Base-by-base conservation (phyloP, 2,888 invertebrate genomes). In the Chouioia cunea region DNA sequence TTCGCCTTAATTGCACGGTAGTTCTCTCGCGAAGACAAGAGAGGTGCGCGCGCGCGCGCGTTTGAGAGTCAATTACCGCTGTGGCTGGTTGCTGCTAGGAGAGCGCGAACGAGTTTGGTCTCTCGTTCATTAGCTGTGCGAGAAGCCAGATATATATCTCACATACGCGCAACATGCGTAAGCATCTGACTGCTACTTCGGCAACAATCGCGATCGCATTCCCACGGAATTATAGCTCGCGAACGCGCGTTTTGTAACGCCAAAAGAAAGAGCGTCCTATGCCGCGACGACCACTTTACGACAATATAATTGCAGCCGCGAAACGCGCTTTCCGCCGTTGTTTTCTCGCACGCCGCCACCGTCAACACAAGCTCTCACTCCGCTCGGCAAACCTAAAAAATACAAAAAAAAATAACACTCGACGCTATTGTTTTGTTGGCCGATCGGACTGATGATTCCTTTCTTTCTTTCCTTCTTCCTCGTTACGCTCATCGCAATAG, bases 61-160 rank as follows among this genome's bases (percentile, higher is more conserved):
- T 77, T 77, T 78, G 76, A 76, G 67, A 77, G 78, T 78, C 79
- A 81, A 78, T 81, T 80, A 79, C 75, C 64, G 74, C 66, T 52
- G n/a, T n/a, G 73, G 71, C 71, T 48, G 74, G 70, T 65, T 3
- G 36, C 36, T 6, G 6, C 36, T 36, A 36, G 66, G 72, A 65
- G 63, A 73, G 76, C 73, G 80, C 79, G 79, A 80, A 81, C 77
- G 77, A 78, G 78, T 80, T 78, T 76, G 75, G 78, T 80, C 81
- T 58, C 22, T 4, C 73, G 80, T 82, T 83, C 80, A 79, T 83
- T 83, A 83, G 77, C 76, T 74, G 68, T 70, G 44, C 23, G 54
- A 57, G 27, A n/a, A 16, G 22, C 20, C 18, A 52, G 22, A 52
- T 60, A 54, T 65, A 52, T 62, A 65, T 56, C 43, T 62, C 63